Evolutionary conservation across 1,140 invertebrate genomes (phyloP).

Genomic region (Formica exsecta): DNA sequence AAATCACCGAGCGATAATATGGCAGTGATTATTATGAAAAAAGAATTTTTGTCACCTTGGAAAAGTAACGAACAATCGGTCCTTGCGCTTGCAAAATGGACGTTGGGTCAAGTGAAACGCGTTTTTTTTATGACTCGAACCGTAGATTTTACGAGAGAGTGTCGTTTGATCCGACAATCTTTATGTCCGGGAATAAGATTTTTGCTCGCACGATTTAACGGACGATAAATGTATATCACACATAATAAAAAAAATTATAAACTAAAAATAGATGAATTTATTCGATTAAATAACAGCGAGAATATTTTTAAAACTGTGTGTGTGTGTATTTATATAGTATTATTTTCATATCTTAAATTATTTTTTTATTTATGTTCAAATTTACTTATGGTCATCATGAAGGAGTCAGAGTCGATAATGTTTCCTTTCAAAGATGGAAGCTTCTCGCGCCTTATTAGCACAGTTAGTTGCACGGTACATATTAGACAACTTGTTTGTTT

Average conservation of each 20-base stretch:
- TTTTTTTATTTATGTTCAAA: neutral
- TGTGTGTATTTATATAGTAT: neutral
- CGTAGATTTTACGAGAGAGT: conserved; percentile 1
- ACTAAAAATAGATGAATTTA: neutral
- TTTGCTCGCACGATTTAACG: neutral
- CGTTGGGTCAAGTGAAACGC: neutral
- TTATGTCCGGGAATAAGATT: neutral
- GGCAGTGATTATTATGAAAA: neutral
- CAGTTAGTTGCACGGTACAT: neutral
- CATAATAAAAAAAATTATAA: neutral
- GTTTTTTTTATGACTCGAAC: neutral
- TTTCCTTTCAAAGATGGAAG: neutral
- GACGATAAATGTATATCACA: neutral
- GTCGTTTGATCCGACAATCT: neutral
- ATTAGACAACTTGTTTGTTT: conserved; percentile 34
- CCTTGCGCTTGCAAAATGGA: neutral
- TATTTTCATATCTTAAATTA: neutral
- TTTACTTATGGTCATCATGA: neutral
- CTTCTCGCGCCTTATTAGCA: neutral
- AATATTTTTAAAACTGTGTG: neutral
- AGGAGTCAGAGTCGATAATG: neutral
- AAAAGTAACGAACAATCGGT: neutral
- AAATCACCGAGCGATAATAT: neutral
- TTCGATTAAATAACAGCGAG: neutral
- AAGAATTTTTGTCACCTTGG: neutral